Evolutionary conservation across 2,888 invertebrate species (phyloP).

Genomic region (Meteorus colon): DNA sequence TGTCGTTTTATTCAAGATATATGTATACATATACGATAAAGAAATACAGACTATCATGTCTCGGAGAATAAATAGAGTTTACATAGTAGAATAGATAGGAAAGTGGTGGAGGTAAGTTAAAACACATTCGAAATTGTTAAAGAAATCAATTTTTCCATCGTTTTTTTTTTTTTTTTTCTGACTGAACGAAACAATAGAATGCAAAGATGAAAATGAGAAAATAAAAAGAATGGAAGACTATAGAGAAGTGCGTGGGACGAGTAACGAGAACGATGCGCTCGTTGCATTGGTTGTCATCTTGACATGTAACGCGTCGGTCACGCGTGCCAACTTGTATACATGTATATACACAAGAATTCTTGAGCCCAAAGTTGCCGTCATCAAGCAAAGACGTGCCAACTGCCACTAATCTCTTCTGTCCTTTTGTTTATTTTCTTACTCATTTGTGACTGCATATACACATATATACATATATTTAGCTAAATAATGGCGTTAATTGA

Average conservation of each 20-base stretch:
- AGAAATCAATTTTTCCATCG: too few relatives aligned
- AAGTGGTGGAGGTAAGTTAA: not conserved
- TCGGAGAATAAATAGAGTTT: not conserved
- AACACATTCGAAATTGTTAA: too few relatives aligned
- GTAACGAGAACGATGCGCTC: constrained; percentile 49
- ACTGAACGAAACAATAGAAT: not conserved
- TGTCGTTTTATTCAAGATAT: constrained; percentile 26
- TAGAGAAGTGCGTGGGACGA: constrained; percentile 51
- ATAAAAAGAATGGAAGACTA: constrained; percentile 13
- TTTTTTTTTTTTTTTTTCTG: too few relatives aligned
- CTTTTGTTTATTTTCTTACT: constrained; percentile 17
- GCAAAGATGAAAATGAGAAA: not conserved
- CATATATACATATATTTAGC: not conserved
- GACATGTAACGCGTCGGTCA: constrained; percentile 62
- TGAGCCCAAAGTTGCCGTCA: constrained; percentile 51
- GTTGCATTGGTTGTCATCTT: constrained; percentile 50
- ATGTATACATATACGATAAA: not conserved
- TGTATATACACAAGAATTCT: constrained; percentile 46
- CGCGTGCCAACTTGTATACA: constrained; percentile 59
- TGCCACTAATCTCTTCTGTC: constrained; percentile 26
- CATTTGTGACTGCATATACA: not conserved
- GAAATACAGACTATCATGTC: not conserved
- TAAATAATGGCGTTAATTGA: constrained; percentile 8
- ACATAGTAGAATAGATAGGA: not conserved
- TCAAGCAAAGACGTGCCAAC: constrained; percentile 36